Evolutionary conservation across 2,888 invertebrate species (phyloP), one percentile per base, ranked within the genome.

Genomic region (Cetonia aurata): DNA sequence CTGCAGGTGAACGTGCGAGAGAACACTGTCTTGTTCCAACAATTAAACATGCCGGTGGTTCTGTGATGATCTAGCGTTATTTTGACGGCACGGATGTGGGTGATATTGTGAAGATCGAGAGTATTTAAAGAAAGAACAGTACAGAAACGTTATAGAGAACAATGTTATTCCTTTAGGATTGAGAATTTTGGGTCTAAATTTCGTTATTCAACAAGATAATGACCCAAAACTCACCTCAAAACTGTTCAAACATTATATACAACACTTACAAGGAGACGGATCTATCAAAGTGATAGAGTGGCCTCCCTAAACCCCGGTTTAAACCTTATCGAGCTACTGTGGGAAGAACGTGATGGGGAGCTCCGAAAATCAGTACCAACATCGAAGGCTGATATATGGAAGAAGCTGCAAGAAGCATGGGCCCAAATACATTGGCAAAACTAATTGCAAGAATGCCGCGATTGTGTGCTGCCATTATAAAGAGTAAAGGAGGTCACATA

Each of bases 371-470:
- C 48, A n/a, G 8, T 8, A n/a, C 48, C 48, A 48, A 48, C 48
- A 48, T n/a, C 17, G 13, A 12, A 10, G 13, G 17, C 48, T n/a
- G 48, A 48, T n/a, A 15, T 48, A 13, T 48, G 48, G 48, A 48
- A n/a, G 1, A 13, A 42, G 50, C 69, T 57, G 48, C 33, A 57
- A 72, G 52, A n/a, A 53, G 9, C 19, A 19, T 19, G 48, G 48
- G 12, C 12, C 13, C 48, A 12, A 8, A 48, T 48, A 48, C 48
- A 48, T 6, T 12, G 17, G 48, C 48, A 17, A 48, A 48, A n/a
- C 13, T 48, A 48, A 17, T 48, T 48, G 48, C 48, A 37, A 37
- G 37, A 37, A 48, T 48, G 48, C 48, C 48, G n/a, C 12, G 17
- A 48, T 48, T 48, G 48, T 48, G 17, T n/a, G 48, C 48, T 48